Evolutionary conservation across 2,113 vertebrate genomes (phyloP), one percentile per base, ranked within the genome.

Genomic region (Cavia porcellus): DNA sequence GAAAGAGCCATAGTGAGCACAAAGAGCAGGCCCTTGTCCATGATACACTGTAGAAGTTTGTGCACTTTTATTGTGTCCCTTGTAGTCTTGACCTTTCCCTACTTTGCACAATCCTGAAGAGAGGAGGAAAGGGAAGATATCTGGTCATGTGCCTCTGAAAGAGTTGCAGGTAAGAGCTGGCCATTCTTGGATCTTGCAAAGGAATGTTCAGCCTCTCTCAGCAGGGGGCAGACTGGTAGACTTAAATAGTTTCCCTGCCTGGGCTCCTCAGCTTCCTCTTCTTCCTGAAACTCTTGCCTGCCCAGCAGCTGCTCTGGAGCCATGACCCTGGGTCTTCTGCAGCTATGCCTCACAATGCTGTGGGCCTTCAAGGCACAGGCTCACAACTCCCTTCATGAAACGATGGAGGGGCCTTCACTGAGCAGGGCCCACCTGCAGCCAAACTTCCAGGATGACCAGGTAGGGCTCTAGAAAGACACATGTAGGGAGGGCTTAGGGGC

Each of bases 31-130:
- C 8, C 47, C 5, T 28, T 20, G 42, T 80, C n/a, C 42, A 57
- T 64, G 68, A 50, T 38, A 11, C 62, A 79, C 5, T 45, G 15
- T 1, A 2, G 13, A 13, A 28, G 12, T 22, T 77, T 5, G 55
- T 62, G 42, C 57, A n/a, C 25, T n/a, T 57, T 74, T 82, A 55
- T 55, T 35, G 14, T 13, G 11, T n/a, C 7, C 35, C 47, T 6
- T 32, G 7, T 52, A 17, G 9, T 28, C 32, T 25, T 47, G 52
- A 83, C 35, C 3, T 66, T 38, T 9, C 20, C 45, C 62, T 4
- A 1, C 28, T 25, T 96, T 97, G 85, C 94, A 61, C 28, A 95
- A 90, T 79, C 38, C 88, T 80, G 86, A 84, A 79, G 30, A 7
- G 28, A 55, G 30, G 12, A 7, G 15, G 30, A 80, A 77, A 50